Evolutionary conservation across 2,113 vertebrate genomes (phyloP).

Genomic region (Poeciliopsis prolifica): DNA sequence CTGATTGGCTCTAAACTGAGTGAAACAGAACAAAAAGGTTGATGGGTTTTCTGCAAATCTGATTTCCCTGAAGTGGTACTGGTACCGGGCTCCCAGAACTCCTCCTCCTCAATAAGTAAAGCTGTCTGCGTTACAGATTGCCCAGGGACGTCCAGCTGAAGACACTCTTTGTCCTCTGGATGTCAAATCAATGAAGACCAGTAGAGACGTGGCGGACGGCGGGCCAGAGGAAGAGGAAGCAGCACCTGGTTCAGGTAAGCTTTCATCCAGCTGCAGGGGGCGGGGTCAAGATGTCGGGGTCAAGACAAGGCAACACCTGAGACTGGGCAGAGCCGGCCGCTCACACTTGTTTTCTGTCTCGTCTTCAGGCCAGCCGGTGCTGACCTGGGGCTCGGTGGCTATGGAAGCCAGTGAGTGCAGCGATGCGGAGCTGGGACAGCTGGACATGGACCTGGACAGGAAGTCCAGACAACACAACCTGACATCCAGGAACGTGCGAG

Average conservation of each 20-base stretch:
- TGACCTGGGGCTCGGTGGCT: neutral
- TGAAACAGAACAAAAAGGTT: too few relatives aligned
- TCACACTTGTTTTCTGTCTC: neutral
- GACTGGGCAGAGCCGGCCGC: neutral
- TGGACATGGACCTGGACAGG: constrained; percentile 88
- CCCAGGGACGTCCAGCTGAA: neutral
- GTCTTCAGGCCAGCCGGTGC: neutral
- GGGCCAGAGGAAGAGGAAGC: constrained; percentile 10
- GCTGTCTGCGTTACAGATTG: neutral
- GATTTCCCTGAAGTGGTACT: too few relatives aligned
- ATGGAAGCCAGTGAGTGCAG: constrained; percentile 65
- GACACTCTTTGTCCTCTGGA: constrained; percentile 26
- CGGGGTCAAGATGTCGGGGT: too few relatives aligned
- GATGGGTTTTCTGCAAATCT: too few relatives aligned
- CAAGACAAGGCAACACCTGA: neutral
- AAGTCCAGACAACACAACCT: constrained; percentile 92
- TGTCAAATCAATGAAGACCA: constrained; percentile 10
- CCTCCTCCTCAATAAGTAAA: too few relatives aligned
- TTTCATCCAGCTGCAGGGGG: neutral
- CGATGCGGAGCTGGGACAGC: constrained; percentile 83
- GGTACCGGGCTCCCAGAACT: too few relatives aligned
- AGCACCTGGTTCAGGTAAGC: constrained; percentile 22
- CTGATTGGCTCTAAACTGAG: too few relatives aligned
- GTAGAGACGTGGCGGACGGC: neutral
- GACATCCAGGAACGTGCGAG: constrained; percentile 88